Evolutionary conservation across 2,113 vertebrate species (phyloP).

Genomic region (Nerophis lumbriciformis): DNA sequence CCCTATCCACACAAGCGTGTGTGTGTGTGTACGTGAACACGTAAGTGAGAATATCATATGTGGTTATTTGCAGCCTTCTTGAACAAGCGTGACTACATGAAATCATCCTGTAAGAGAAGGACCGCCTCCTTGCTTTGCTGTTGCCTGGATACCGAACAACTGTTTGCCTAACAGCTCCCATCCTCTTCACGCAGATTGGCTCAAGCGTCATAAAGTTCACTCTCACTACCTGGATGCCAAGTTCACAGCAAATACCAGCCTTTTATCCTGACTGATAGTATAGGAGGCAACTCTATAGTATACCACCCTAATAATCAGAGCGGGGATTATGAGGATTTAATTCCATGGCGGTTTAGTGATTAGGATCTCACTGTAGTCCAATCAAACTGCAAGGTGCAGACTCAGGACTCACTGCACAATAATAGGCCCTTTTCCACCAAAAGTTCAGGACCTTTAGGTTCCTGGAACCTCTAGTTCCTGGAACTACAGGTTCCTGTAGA

Average conservation of each 20-base stretch:
- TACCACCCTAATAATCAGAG: not conserved
- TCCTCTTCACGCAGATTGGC: conserved; percentile 13
- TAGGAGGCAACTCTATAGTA: not conserved
- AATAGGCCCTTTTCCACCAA: too few relatives aligned
- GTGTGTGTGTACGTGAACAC: not conserved
- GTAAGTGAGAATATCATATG: conserved; percentile 12
- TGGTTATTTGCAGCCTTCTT: not conserved
- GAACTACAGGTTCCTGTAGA: too few relatives aligned
- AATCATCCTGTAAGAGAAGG: conserved; percentile 16
- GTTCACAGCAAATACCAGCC: not conserved
- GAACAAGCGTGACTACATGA: conserved; percentile 25
- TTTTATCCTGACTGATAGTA: not conserved
- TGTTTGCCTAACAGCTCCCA: conserved; percentile 55
- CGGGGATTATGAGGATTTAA: not conserved
- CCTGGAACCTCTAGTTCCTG: too few relatives aligned
- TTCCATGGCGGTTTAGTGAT: not conserved
- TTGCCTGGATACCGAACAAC: conserved; percentile 46
- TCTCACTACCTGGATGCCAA: conserved; percentile 8
- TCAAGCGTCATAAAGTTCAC: conserved; percentile 8
- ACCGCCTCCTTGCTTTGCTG: conserved; percentile 9
- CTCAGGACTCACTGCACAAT: too few relatives aligned
- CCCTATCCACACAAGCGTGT: conserved; percentile 1
- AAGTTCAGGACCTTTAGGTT: too few relatives aligned
- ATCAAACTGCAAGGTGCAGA: too few relatives aligned
- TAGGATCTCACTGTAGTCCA: not conserved